Percentiles rank a stretch among this genome's conserved stretches.
phyloP scores from a whole-genome alignment of 2,888 invertebrate species.

The Drosophila emarginata region DNA sequence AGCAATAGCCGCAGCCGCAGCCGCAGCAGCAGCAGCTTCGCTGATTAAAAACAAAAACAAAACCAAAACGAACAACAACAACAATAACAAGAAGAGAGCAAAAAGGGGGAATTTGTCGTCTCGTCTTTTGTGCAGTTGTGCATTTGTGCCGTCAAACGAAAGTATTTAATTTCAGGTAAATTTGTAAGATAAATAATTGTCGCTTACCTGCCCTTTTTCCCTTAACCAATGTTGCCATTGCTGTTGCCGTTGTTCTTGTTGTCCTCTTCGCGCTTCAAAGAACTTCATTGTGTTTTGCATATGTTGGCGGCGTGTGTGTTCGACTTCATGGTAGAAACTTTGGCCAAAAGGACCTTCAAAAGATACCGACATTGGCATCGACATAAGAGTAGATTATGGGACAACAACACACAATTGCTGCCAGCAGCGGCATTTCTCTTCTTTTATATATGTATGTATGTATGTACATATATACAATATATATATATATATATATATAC shows the following conservation, averaged over 20 bases:
- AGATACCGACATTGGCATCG: conserved; percentile 25
- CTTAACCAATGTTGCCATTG: not conserved
- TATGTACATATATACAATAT: too few relatives aligned
- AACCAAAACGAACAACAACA: conserved; percentile 19
- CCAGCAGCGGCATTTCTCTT: conserved; percentile 60
- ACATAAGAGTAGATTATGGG: conserved; percentile 57
- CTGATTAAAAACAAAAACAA: conserved; percentile 61
- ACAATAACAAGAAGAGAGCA: not conserved
- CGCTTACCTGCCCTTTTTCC: conserved; percentile 62
- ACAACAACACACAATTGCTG: conserved; percentile 34
- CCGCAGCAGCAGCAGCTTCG: conserved; percentile 49
- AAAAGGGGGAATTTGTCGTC: conserved; percentile 75
- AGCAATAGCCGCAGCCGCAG: conserved; percentile 57
- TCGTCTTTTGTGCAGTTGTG: conserved; percentile 47
- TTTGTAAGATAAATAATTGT: conserved; percentile 77
- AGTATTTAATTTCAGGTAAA: conserved; percentile 78
- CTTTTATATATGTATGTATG: too few relatives aligned
- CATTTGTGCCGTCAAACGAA: conserved; percentile 44
- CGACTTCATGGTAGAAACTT: conserved; percentile 39
- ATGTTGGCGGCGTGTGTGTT: conserved; percentile 43
- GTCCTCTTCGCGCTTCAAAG: conserved; percentile 63
- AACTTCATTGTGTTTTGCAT: conserved; percentile 76
- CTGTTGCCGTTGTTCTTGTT: not conserved
- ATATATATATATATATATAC: too few relatives aligned
- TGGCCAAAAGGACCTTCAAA: conserved; percentile 49